Percentiles rank a stretch among this genome's conserved stretches.
phyloP scores from a whole-genome alignment of 2,888 invertebrate genomes.

The Drosophila antonietae region DNA sequence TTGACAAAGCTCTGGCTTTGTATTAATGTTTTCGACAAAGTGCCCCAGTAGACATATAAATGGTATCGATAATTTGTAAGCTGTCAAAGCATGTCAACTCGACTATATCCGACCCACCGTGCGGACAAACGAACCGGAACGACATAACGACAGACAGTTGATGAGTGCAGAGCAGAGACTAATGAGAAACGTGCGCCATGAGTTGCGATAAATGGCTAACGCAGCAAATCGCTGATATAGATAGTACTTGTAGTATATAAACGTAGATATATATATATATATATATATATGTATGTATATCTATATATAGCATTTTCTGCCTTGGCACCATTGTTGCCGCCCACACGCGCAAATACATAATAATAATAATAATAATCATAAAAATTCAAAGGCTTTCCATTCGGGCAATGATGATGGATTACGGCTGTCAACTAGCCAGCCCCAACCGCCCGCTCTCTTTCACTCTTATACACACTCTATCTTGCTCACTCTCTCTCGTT shows the following conservation, averaged over 20 bases:
- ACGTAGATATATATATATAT: background rate
- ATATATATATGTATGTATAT: background rate
- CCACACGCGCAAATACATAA: constrained; percentile 60
- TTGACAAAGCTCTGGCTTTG: background rate
- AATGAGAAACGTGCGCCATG: constrained; percentile 75
- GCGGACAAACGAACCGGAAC: background rate
- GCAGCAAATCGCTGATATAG: constrained; percentile 53
- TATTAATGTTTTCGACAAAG: background rate
- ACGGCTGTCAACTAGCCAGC: constrained; percentile 54
- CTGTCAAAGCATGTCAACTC: constrained; percentile 52
- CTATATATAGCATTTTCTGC: constrained; percentile 16
- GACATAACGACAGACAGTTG: constrained; percentile 28
- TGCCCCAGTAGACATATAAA: constrained; percentile 9
- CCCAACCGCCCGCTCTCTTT: background rate
- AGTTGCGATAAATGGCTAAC: constrained; percentile 73
- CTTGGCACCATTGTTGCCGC: constrained; percentile 41
- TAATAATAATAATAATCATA: constrained; percentile 76
- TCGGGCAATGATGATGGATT: constrained; percentile 73
- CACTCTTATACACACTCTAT: background rate
- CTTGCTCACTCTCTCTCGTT: background rate
- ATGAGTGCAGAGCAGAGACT: constrained; percentile 39
- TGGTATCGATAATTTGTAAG: constrained; percentile 51
- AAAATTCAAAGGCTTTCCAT: constrained; percentile 73
- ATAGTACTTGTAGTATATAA: constrained; percentile 9
- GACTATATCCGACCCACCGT: constrained; percentile 25